These are phyloP conservation scores for Chauna torquata DNA, from an alignment of 2,113 vertebrate species.

Conservation along the genomic window DNA sequence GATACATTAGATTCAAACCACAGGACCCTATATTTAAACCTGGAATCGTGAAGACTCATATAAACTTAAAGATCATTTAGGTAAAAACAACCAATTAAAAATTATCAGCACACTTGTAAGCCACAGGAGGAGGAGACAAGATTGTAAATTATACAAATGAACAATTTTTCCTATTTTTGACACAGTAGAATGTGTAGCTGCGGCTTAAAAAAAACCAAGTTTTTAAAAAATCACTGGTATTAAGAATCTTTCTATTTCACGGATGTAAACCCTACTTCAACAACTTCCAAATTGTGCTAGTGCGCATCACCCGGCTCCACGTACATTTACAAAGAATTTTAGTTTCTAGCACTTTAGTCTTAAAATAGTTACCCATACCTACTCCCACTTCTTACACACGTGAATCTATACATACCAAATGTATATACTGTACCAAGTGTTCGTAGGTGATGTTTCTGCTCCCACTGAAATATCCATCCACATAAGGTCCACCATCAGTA, in stretches of 20 bases:
- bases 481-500: rapidly evolving
- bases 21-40: background rate
- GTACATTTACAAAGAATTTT: rapidly evolving
- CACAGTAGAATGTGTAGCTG: background rate
- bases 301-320: background rate
- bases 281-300: background rate
- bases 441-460: background rate
- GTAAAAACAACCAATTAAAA: slow-evolving; percentile 9
- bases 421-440: background rate
- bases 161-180: background rate
- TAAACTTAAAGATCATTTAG: background rate
- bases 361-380: background rate
- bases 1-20: background rate
- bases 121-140: background rate
- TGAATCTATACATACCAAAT: background rate
- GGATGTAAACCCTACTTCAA: background rate
- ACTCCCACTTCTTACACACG: background rate
- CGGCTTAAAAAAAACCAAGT: background rate
- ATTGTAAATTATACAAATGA: background rate
- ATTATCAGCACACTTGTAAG: background rate
- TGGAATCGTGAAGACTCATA: background rate
- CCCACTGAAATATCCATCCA: background rate
- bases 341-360: background rate
- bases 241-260: rapidly evolving
- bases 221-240: background rate